These are phyloP conservation scores for Buathra laborator DNA, from an alignment of 2,888 invertebrate genomes.

Conservation along the genomic window DNA sequence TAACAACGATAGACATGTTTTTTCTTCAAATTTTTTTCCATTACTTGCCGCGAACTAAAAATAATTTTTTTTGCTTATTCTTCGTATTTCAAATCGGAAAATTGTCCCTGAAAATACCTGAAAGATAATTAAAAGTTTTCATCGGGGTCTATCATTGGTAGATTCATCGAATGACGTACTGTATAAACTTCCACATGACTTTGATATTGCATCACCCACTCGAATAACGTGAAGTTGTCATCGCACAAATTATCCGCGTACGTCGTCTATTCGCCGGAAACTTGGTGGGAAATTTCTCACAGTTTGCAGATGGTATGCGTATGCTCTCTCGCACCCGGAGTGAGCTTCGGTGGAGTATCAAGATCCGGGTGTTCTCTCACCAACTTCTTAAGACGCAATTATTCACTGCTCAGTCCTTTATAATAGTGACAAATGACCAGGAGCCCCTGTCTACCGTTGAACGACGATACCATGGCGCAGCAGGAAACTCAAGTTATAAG, in stretches of 20 bases:
- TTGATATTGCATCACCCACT: background rate
- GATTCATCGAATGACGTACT: background rate
- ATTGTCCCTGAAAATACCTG: background rate
- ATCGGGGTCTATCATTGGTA: background rate
- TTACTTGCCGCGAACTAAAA: no score
- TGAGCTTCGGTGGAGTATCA: conserved; percentile 55
- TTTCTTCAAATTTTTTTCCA: no score
- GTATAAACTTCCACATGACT: background rate
- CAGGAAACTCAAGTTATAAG: conserved; percentile 4
- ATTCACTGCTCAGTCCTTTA: conserved; percentile 81
- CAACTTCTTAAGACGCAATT: conserved; percentile 79
- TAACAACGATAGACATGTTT: no score
- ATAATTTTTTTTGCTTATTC: no score
- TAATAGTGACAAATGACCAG: conserved; percentile 82
- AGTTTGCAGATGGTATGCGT: conserved; percentile 19
- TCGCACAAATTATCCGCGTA: conserved; percentile 31
- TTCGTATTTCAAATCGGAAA: no score
- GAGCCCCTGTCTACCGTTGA: conserved; percentile 53
- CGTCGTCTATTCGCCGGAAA: conserved; percentile 20
- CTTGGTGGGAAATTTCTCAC: conserved; percentile 29
- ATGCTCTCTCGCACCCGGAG: conserved; percentile 14
- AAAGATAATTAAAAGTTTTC: background rate
- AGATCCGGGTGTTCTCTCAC: conserved; percentile 43
- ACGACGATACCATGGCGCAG: conserved; percentile 24
- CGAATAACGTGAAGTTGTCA: background rate